Evolutionary conservation across 2,797 vertebrate species (phyloP), one percentile per base, ranked within the genome.

Genomic region (Notolepis coatsorum): DNA sequence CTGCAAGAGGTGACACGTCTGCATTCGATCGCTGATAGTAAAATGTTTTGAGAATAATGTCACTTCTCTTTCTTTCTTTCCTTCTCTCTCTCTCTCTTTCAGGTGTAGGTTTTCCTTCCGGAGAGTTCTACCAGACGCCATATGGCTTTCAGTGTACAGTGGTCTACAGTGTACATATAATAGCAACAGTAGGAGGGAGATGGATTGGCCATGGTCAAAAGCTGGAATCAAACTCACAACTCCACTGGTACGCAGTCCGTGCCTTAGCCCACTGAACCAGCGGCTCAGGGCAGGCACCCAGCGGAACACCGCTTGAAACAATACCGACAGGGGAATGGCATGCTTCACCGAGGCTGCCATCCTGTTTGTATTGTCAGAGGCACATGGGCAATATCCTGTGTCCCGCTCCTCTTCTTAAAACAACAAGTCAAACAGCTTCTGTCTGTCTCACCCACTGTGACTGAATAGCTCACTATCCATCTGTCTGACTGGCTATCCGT

Each of bases 361-460:
- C 67, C 65, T 72, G 58, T 72, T 68, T 67, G 49, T 62, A 43
- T 59, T 72, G 57, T 57, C 49, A 55, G 47, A 61, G 56, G 67
- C 52, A 67, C 58, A 64, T 20, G 27, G 60, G 53, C 25, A 71
- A 71, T 75, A 79, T 82, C 79, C 75, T 84, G 71, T 53, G 41
- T 54, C 37, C 58, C 60, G 59, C 10, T 20, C 18, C 23, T 18
- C 7, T 28, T 69, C 66, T 53, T 7, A 67, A 4, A 52, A 20
- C 30, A 35, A 53, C 42, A 41, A 17, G 35, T n/a, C n/a, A n/a
- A n/a, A 51, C 7, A 3, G 3, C n/a, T 41, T 1, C 12, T n/a
- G 35, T 12, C 12, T 24, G 43, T 47, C 3, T 12, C 12, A 24
- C 10, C 12, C 17, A 24, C 8, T 25, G 9, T 35, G 31, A 5